phyloP scores from a whole-genome alignment of 2,113 vertebrate species.

The Tetrao urogallus region DNA sequence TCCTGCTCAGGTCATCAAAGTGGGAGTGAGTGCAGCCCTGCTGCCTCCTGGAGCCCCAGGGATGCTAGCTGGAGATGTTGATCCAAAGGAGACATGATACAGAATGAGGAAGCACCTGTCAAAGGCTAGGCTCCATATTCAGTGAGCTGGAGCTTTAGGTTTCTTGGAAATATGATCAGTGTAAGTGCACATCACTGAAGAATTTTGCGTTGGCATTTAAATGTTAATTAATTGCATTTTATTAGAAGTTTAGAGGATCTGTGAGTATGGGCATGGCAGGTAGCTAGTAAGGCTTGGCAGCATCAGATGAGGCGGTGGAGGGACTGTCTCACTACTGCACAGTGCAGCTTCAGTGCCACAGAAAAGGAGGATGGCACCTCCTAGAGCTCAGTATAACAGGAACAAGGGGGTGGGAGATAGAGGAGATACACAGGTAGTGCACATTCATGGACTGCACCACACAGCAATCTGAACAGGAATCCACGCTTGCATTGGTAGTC shows the following conservation, averaged over 20 bases:
- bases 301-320: not conserved
- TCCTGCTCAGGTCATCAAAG: not conserved
- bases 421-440: not conserved
- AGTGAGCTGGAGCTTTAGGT: slow-evolving; percentile 39
- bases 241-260: slow-evolving; percentile 72
- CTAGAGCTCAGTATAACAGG: not conserved
- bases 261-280: not conserved
- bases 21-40: not conserved
- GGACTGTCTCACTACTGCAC: not conserved
- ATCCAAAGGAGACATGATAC: slow-evolving; percentile 17
- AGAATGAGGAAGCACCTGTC: slow-evolving; percentile 41
- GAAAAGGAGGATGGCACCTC: not conserved
- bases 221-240: slow-evolving; percentile 77
- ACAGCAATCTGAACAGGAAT: not conserved
- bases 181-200: slow-evolving; percentile 63
- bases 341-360: not conserved
- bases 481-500: not conserved
- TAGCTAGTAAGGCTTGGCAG: not conserved
- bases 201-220: slow-evolving; percentile 75
- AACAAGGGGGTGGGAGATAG: not conserved
- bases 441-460: not conserved
- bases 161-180: slow-evolving; percentile 76
- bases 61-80: slow-evolving; percentile 40
- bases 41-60: not conserved
- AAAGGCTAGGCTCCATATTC: slow-evolving; percentile 19